These are phyloP conservation scores for Clepsis dumicolana DNA, from an alignment of 2,888 invertebrate species.

Conservation along the genomic window DNA sequence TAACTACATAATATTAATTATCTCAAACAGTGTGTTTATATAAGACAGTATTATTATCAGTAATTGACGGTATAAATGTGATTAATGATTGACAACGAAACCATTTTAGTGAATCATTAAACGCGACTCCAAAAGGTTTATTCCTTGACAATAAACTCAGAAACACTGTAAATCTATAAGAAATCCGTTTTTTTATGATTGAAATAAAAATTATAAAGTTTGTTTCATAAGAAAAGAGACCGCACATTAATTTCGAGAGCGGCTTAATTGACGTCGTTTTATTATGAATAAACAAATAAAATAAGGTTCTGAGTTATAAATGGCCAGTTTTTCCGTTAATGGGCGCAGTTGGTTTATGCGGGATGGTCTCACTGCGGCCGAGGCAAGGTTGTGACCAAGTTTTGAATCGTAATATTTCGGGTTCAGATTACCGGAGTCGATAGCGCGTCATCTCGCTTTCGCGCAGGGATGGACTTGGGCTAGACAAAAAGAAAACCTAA, in stretches of 20 bases:
- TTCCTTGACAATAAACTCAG: slow-evolving; percentile 17
- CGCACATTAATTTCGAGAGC: slow-evolving; percentile 69
- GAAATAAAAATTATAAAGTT: slow-evolving; percentile 43
- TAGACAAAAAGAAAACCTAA: neutral
- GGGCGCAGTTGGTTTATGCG: slow-evolving; percentile 73
- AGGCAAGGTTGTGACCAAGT: slow-evolving; percentile 82
- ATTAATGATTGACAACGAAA: slow-evolving; percentile 12
- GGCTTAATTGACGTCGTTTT: slow-evolving; percentile 81
- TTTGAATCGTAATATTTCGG: slow-evolving; percentile 86
- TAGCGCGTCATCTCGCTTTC: slow-evolving; percentile 83
- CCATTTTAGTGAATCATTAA: slow-evolving; percentile 11
- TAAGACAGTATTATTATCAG: slow-evolving; percentile 7
- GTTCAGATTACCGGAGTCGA: slow-evolving; percentile 83
- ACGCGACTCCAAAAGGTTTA: slow-evolving; percentile 7
- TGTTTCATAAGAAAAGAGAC: slow-evolving; percentile 52
- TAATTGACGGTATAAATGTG: slow-evolving; percentile 9
- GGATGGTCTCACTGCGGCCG: slow-evolving; percentile 63
- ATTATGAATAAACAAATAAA: slow-evolving; percentile 80
- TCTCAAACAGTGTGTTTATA: neutral
- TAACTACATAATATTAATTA: neutral
- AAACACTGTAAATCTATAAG: slow-evolving; percentile 20
- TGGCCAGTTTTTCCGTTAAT: slow-evolving; percentile 77
- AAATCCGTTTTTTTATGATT: slow-evolving; percentile 33
- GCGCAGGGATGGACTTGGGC: slow-evolving; percentile 65
- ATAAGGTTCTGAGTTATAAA: slow-evolving; percentile 75